Base-by-base conservation (phyloP, 2,797 vertebrate species). In the Hipposideros larvatus region DNA sequence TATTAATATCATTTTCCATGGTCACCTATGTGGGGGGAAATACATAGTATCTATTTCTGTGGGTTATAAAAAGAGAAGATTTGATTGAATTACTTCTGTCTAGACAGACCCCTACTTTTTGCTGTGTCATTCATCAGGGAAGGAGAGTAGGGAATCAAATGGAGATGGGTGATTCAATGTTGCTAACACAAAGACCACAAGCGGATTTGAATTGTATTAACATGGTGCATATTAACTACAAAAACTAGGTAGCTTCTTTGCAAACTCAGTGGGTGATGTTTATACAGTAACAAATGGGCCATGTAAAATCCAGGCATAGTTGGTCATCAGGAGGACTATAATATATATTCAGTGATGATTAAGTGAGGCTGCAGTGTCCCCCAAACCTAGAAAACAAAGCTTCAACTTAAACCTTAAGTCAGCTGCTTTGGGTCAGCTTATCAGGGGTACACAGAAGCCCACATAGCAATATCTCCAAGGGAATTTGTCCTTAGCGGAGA, bases 381-480 rank as follows among this genome's bases (percentile, higher is more conserved):
- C 95, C 88, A 98, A 96, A 94, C 87, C 53, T 87, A 61, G 79
- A 86, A 97, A 96, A 94, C 80, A 96, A 97, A 97, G 68, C 79
- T 87, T 95, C 96, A 87, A 95, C 97, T 97, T 93, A 73, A 94
- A 61, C 77, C 85, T 97, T 97, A 95, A 95, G 94, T 97, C 94
- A 98, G 94, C 74, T 82, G 87, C 84, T 95, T 96, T 96, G 95
- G 79, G 55, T 90, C 15, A 93, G 48, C 53, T 78, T 84, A 77
- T 96, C 96, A 61, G 90, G 96, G 71, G 74, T 95, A 95, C 75
- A 0, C 0, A 94, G 86, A 94, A 94, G 89, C 71, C 90, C 85
- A 77, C 51, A 90, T 95, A 85, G 84, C 97, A 96, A 80, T 96
- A 89, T 87, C 55, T 96, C 73, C 90, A 96, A 94, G 87, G 87